These are phyloP conservation scores for Poecilobothrus nobilitatus DNA, from an alignment of 2,888 invertebrate genomes.

Conservation along the genomic window DNA sequence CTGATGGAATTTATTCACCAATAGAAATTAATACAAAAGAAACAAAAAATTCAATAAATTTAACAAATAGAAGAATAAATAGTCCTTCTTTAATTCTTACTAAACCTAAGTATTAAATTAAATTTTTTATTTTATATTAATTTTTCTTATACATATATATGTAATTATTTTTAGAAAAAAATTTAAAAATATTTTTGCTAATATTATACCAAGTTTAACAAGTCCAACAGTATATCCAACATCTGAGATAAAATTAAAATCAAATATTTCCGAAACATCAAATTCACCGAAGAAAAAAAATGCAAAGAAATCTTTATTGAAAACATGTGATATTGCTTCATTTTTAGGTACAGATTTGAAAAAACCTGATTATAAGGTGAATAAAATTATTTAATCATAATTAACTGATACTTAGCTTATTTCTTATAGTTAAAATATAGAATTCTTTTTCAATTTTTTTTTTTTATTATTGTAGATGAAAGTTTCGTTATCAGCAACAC, in stretches of 20 bases:
- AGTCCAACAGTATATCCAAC: not conserved
- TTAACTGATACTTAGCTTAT: no score
- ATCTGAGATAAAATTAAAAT: not conserved
- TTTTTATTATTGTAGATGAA: not conserved
- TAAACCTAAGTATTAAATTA: not conserved
- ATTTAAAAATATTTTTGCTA: not conserved
- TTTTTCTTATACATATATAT: not conserved
- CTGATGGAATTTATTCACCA: not conserved
- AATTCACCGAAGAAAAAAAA: not conserved
- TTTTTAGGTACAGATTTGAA: not conserved
- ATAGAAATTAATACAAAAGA: not conserved
- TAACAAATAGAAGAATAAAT: not conserved
- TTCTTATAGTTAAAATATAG: not conserved
- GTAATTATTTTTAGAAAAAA: not conserved
- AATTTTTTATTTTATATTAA: not conserved
- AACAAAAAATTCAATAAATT: not conserved
- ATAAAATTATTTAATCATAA: no score
- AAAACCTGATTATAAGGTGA: not conserved
- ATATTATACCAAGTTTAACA: not conserved
- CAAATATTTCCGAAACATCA: not conserved
- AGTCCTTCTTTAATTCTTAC: not conserved
- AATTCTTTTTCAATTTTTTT: not conserved
- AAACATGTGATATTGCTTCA: not conserved
- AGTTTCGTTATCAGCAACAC: constrained; percentile 18
- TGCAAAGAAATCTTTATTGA: not conserved